Percentiles rank a stretch among this genome's conserved stretches.
These are phyloP conservation scores for Sardina pilchardus DNA, from an alignment of 2,113 vertebrate genomes.

Conservation along the genomic window DNA sequence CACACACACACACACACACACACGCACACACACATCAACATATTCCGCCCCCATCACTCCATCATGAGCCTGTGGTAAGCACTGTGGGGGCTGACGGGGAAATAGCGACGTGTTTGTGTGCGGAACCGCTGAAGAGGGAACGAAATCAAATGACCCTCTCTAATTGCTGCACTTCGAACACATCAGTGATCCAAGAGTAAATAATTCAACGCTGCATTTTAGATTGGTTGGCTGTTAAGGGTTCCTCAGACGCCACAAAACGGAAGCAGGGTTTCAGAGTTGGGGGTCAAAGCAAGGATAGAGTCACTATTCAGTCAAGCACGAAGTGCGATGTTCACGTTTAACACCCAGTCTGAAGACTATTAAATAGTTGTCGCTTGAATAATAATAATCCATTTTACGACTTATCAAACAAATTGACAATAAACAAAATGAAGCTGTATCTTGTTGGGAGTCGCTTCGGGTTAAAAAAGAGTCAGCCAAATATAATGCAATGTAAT, in stretches of 20 bases:
- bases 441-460: too few species aligned
- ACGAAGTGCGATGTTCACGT: background rate
- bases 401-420: background rate
- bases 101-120: constrained; percentile 62
- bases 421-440: background rate
- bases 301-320: background rate
- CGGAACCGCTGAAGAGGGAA: constrained; percentile 49
- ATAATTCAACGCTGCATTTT: constrained; percentile 66
- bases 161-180: constrained; percentile 59
- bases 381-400: background rate
- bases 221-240: constrained; percentile 66
- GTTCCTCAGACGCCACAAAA: constrained; percentile 50
- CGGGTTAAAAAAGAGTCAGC: too few species aligned
- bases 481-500: too few species aligned
- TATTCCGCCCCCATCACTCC: background rate
- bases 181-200: constrained; percentile 67
- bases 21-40: constrained; percentile 21
- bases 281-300: constrained; percentile 34
- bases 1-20: constrained; percentile 26
- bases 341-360: background rate
- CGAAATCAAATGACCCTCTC: constrained; percentile 42
- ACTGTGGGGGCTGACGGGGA: constrained; percentile 35
- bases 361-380: background rate
- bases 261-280: constrained; percentile 32
- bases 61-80: background rate